Evolutionary conservation across 2,797 vertebrate species (phyloP), one percentile per base, ranked within the genome.

Genomic region (Pagetopsis macropterus): DNA sequence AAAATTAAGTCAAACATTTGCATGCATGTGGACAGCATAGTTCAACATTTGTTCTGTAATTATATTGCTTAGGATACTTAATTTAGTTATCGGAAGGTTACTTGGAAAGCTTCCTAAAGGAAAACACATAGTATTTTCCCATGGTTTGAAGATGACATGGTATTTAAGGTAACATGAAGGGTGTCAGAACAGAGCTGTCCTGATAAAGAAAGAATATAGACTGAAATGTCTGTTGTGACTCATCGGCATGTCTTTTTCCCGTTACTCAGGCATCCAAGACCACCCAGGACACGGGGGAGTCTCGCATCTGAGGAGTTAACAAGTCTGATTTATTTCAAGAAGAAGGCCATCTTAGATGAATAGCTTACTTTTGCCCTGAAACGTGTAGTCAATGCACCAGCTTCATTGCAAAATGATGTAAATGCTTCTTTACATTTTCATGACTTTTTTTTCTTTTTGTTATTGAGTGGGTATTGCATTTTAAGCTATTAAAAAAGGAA

Each of bases 271-370:
- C 46, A 31, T 89, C 85, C 54, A 93, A 79, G 71, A 94, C 87
- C 65, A 64, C 12, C 43, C 89, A 91, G 64, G 79, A 94, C 78
- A 94, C 94, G 3, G 86, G 84, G 41, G 86, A 94, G 78, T 94
- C 92, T 72, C 86, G 70, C 5, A 88, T 93, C 62, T 94, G 80
- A 90, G 48, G 23, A 69, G 54, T 4, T 15, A 9, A 50, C 57
- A 1, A 59, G 9, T 49, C 21, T 43, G 46, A 65, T 49, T 13
- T 51, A 16, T 49, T 31, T 43, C 48, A 9, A 19, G 7, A 60
- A 52, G 15, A 51, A 8, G 23, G 9, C 40, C 1, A 17, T 43
- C 57, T 75, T 52, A 65, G 8, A 73, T n/a, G 46, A 2, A 17
- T 10, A 11, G 52, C 54, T n/a, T 23, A 9, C 15, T 60, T 15